A percentile compares a stretch with the other conserved stretches of the same genome.
phyloP scores from a whole-genome alignment of 1,140 invertebrate species.

The Drosophila neocordata region DNA sequence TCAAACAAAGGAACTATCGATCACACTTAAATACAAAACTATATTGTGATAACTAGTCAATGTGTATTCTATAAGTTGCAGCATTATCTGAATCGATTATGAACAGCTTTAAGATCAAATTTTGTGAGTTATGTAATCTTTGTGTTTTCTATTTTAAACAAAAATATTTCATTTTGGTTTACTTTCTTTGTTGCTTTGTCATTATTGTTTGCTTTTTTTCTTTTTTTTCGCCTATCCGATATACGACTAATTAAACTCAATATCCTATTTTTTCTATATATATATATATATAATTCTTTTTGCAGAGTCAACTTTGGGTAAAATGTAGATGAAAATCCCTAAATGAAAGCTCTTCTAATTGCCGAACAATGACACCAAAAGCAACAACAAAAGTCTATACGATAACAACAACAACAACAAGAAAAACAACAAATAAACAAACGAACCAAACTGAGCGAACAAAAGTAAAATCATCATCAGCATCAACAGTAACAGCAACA shows the following conservation, averaged over 20 bases:
- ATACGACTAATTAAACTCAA: conserved; percentile 9
- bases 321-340: conserved; percentile 48
- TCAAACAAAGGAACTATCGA: too few species aligned
- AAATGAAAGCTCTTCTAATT: conserved; percentile 79
- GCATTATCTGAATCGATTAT: too few species aligned
- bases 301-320: conserved; percentile 6
- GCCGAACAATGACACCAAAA: conserved; percentile 64
- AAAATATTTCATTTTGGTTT: not conserved
- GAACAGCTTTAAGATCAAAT: too few species aligned
- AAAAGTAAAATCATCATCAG: conserved; percentile 46
- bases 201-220: not conserved
- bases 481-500: conserved; percentile 25
- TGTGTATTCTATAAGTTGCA: too few species aligned
- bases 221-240: not conserved
- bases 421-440: conserved; percentile 39
- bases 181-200: not conserved
- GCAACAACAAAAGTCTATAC: conserved; percentile 33
- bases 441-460: conserved; percentile 33
- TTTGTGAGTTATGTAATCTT: too few species aligned
- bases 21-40: too few species aligned
- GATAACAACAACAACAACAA: not conserved
- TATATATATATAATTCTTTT: not conserved
- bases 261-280: not conserved
- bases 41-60: too few species aligned
- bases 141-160: not conserved